These are phyloP conservation scores for Lethrus apterus DNA, from an alignment of 1,140 invertebrate genomes.

Conservation along the genomic window DNA sequence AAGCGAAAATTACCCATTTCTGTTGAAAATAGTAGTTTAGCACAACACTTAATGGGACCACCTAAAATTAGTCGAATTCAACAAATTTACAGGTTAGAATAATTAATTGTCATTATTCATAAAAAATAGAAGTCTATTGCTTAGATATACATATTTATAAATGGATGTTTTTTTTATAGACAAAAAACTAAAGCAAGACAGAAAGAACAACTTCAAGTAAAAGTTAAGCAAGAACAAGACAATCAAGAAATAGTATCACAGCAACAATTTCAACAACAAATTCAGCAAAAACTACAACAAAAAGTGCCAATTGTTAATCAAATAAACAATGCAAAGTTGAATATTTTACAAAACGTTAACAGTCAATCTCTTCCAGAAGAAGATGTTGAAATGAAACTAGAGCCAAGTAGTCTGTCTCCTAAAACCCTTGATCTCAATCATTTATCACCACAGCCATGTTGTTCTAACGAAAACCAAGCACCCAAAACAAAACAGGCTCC, in stretches of 20 bases:
- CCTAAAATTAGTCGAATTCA: constrained; percentile 38
- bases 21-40: constrained; percentile 31
- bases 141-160: too few species aligned
- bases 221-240: constrained; percentile 13
- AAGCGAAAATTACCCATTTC: constrained; percentile 32
- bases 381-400: constrained; percentile 6
- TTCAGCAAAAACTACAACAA: constrained; percentile 8
- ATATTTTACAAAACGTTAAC: constrained; percentile 32
- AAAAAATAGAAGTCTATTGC: too few species aligned
- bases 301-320: constrained; percentile 6
- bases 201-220: constrained; percentile 19
- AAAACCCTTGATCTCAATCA: constrained; percentile 5
- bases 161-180: constrained; percentile 13
- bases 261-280: background rate
- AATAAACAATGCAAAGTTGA: constrained; percentile 21
- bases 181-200: constrained; percentile 25
- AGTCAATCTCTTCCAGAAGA: constrained; percentile 9
- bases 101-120: too few species aligned
- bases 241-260: background rate
- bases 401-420: background rate
- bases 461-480: constrained; percentile 28
- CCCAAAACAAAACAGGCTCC: constrained; percentile 19
- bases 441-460: constrained; percentile 11
- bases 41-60: constrained; percentile 33
- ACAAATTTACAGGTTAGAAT: constrained; percentile 37